phyloP scores from a whole-genome alignment of 2,113 vertebrate genomes.

The Hemicordylus capensis region DNA sequence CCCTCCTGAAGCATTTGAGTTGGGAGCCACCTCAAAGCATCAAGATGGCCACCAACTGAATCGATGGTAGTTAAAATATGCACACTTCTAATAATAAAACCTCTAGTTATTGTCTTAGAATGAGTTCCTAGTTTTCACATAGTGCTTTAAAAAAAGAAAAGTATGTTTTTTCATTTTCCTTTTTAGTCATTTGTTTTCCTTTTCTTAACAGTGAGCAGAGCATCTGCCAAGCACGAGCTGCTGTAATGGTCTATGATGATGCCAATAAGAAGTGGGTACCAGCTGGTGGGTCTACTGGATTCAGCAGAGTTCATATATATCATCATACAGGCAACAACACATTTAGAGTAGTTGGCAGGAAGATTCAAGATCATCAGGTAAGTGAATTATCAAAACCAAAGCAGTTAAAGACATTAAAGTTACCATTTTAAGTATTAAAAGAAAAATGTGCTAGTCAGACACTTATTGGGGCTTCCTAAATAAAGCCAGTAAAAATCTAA shows the following conservation, averaged over 20 bases:
- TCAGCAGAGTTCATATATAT: conserved; percentile 99
- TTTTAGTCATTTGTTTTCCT: conserved; percentile 39
- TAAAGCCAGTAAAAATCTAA: background rate
- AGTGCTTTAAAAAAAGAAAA: too few relatives aligned
- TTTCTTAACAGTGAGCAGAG: conserved; percentile 91
- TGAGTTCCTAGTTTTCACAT: too few relatives aligned
- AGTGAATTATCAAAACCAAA: conserved; percentile 31
- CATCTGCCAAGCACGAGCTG: conserved; percentile 98
- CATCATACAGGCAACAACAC: conserved; percentile 99
- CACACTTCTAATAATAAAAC: too few relatives aligned
- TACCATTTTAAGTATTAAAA: too few relatives aligned
- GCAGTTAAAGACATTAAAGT: too few relatives aligned
- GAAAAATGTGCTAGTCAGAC: background rate
- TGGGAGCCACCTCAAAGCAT: too few relatives aligned
- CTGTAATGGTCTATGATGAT: conserved; percentile 99
- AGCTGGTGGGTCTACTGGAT: conserved; percentile 94
- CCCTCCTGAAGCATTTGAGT: too few relatives aligned
- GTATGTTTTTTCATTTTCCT: too few relatives aligned
- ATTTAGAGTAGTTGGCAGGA: conserved; percentile 96
- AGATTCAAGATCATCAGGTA: conserved; percentile 99
- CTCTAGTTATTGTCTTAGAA: too few relatives aligned
- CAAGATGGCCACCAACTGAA: too few relatives aligned
- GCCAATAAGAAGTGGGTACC: conserved; percentile 99
- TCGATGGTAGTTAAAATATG: too few relatives aligned
- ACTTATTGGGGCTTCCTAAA: background rate